Conservation (phyloP, 2,888 invertebrate species). For the Drosophila vallismaia region DNA sequence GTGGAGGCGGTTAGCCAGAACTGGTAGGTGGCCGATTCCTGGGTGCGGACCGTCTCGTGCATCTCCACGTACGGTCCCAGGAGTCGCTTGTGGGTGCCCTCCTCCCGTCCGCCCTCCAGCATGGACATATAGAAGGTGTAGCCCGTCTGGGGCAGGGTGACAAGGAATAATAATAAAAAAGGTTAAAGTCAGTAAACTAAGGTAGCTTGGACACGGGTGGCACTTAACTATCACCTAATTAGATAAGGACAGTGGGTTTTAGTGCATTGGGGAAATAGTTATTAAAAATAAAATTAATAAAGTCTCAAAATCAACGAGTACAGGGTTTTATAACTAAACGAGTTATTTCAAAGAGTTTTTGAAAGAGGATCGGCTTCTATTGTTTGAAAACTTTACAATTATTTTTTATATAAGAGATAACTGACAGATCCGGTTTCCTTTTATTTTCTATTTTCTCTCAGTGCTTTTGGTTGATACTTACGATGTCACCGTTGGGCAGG, state of each 20-base stretch:
- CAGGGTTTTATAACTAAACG: too few relatives aligned
- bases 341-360: too few relatives aligned
- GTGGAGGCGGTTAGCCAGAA: constrained; percentile 91
- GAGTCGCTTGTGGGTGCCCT: constrained; percentile 90
- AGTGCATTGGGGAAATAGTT: not conserved
- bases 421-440: too few relatives aligned
- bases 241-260: not conserved
- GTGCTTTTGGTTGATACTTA: constrained; percentile 76
- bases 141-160: constrained; percentile 83
- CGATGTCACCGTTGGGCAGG: constrained; percentile 92
- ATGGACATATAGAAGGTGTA: constrained; percentile 94
- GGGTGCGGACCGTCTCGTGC: constrained; percentile 89
- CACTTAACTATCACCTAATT: constrained; percentile 7
- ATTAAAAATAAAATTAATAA: not conserved
- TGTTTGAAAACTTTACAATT: too few relatives aligned
- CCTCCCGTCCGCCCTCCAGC: constrained; percentile 90
- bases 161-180: not conserved
- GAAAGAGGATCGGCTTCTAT: too few relatives aligned
- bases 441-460: not conserved
- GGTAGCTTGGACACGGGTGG: not conserved
- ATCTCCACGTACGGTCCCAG: constrained; percentile 88
- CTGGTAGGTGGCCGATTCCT: constrained; percentile 90
- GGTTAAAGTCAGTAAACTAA: not conserved
- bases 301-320: too few relatives aligned
- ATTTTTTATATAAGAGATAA: too few relatives aligned